phyloP scores from a whole-genome alignment of 2,113 vertebrate species.

The Cochlearius cochlearius region DNA sequence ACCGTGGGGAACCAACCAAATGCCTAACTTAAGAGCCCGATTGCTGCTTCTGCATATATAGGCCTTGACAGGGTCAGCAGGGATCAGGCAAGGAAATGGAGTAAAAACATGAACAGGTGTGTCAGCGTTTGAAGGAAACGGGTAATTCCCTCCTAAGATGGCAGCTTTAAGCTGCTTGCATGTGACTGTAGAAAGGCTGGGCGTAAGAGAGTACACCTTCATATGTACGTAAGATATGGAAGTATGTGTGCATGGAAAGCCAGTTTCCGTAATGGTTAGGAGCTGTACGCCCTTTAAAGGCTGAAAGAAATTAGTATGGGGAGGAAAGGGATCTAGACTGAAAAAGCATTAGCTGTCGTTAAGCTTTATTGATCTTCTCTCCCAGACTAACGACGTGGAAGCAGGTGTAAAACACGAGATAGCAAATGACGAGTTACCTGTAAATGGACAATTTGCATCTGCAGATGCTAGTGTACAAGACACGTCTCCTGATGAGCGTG shows the following conservation, averaged over 20 bases:
- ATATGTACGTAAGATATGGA: accelerated
- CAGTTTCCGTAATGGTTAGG: neutral
- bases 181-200: neutral
- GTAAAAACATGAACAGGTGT: neutral
- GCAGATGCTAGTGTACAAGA: constrained; percentile 1
- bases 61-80: neutral
- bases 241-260: neutral
- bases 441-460: constrained; percentile 74
- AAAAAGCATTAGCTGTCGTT: neutral
- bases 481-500: constrained; percentile 69
- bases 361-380: constrained; percentile 15
- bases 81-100: neutral
- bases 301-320: neutral
- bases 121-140: neutral
- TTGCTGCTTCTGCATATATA: neutral
- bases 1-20: neutral
- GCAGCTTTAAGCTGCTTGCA: neutral
- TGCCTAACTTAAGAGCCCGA: neutral
- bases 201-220: neutral
- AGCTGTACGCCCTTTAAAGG: neutral
- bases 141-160: neutral
- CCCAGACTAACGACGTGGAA: constrained; percentile 70
- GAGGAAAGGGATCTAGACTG: neutral
- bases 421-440: constrained; percentile 61
- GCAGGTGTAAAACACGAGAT: constrained; percentile 79